Conservation (phyloP, 2,797 vertebrate species). For the Coregonus ussuriensis region DNA sequence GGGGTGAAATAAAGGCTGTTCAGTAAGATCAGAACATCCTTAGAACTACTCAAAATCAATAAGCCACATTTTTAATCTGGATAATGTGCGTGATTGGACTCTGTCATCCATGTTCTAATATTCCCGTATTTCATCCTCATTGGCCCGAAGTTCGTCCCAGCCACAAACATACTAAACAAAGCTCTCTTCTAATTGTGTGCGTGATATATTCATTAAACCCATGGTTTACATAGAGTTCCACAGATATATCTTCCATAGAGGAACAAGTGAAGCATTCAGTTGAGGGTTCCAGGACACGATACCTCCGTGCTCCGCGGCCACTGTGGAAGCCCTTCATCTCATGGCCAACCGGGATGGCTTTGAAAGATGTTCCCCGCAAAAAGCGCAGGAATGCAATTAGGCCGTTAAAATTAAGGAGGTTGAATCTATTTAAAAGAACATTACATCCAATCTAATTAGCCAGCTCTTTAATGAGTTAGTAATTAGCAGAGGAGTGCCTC, state of each 20-base stretch:
- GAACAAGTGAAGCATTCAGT: conserved; percentile 10
- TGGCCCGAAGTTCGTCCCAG: too few relatives aligned
- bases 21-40: too few relatives aligned
- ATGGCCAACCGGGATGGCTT: conserved; percentile 37
- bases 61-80: too few relatives aligned
- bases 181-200: background rate
- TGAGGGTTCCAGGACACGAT: conserved; percentile 29
- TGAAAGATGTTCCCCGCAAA: conserved; percentile 45
- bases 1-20: conserved; percentile 10
- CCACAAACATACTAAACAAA: too few relatives aligned
- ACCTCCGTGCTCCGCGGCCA: conserved; percentile 11
- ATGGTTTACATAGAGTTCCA: conserved; percentile 10
- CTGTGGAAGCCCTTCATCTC: conserved; percentile 43
- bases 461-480: conserved; percentile 67
- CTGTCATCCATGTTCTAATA: too few relatives aligned
- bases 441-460: conserved; percentile 75
- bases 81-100: too few relatives aligned
- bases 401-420: conserved; percentile 67
- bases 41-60: too few relatives aligned
- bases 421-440: conserved; percentile 68
- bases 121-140: too few relatives aligned
- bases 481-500: conserved; percentile 64
- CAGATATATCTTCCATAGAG: background rate
- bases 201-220: background rate
- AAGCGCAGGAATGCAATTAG: conserved; percentile 72